Conservation (phyloP, 2,113 vertebrate genomes). For the Rana temporaria region DNA sequence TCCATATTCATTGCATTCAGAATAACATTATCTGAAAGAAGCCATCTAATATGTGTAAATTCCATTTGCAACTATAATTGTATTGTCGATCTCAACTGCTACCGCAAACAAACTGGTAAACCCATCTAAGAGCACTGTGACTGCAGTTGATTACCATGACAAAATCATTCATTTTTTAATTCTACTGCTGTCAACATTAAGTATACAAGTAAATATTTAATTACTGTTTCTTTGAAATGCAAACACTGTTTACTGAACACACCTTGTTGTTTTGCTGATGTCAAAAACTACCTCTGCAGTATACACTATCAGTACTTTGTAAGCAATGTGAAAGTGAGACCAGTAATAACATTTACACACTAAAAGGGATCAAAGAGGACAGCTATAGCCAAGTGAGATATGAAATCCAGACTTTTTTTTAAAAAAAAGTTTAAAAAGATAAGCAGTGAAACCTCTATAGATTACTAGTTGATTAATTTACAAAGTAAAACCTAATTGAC, state of each 20-base stretch:
- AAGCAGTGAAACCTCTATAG: slow-evolving; percentile 45
- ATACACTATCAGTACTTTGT: background rate
- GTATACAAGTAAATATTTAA: background rate
- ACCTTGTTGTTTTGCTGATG: background rate
- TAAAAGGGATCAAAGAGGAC: slow-evolving; percentile 45
- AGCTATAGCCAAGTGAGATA: slow-evolving; percentile 38
- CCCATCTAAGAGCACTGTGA: slow-evolving; percentile 9
- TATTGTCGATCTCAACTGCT: slow-evolving; percentile 12
- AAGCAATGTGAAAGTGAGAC: slow-evolving; percentile 28
- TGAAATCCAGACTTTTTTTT: slow-evolving; percentile 47
- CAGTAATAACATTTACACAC: slow-evolving; percentile 39
- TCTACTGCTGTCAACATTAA: slow-evolving; percentile 9
- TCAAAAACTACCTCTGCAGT: background rate
- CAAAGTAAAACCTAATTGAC: slow-evolving; percentile 56
- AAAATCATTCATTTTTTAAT: background rate
- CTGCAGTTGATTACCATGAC: background rate
- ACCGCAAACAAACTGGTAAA: slow-evolving; percentile 3
- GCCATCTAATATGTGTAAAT: no score
- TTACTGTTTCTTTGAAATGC: background rate
- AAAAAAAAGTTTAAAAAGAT: slow-evolving; percentile 38
- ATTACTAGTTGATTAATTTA: slow-evolving; percentile 52
- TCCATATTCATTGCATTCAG: no score
- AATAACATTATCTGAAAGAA: no score
- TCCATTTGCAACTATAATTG: background rate
- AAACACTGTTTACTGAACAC: background rate